Evolutionary conservation across 1,140 invertebrate genomes (phyloP).

Genomic region (Plutomurus gul): DNA sequence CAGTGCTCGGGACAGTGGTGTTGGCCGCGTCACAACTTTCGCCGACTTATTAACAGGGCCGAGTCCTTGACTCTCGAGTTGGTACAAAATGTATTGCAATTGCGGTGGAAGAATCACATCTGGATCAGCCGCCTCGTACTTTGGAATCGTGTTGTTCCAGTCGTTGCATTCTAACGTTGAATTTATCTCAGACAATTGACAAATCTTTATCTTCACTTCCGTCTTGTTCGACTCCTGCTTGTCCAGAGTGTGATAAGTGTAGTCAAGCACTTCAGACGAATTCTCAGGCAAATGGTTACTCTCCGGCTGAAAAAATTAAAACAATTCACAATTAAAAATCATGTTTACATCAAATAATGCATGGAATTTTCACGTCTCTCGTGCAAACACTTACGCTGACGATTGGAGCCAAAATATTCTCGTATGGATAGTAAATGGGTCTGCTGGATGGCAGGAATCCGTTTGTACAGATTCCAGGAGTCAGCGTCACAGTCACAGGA

Average conservation of each 20-base stretch:
- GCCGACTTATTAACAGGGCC: slow-evolving; percentile 2
- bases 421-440: slow-evolving; percentile 30
- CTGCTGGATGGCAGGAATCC: neutral
- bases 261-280: neutral
- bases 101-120: slow-evolving; percentile 40
- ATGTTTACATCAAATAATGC: neutral
- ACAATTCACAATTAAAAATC: neutral
- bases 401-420: neutral
- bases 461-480: slow-evolving; percentile 70
- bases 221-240: neutral
- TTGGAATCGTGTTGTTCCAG: neutral
- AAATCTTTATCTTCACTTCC: slow-evolving; percentile 31
- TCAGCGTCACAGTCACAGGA: slow-evolving; percentile 71
- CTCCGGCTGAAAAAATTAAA: neutral
- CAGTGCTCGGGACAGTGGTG: neutral
- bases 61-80: slow-evolving; percentile 45
- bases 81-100: slow-evolving; percentile 44
- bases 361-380: too few relatives aligned
- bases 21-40: neutral
- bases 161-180: slow-evolving; percentile 28
- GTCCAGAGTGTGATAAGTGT: neutral
- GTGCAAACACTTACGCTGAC: neutral
- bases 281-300: neutral
- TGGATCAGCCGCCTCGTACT: slow-evolving; percentile 14
- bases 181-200: slow-evolving; percentile 2